Percentiles rank a stretch among this genome's conserved stretches.
phyloP scores from a whole-genome alignment of 1,140 invertebrate genomes.

The Drosophila pseudoobscura region DNA sequence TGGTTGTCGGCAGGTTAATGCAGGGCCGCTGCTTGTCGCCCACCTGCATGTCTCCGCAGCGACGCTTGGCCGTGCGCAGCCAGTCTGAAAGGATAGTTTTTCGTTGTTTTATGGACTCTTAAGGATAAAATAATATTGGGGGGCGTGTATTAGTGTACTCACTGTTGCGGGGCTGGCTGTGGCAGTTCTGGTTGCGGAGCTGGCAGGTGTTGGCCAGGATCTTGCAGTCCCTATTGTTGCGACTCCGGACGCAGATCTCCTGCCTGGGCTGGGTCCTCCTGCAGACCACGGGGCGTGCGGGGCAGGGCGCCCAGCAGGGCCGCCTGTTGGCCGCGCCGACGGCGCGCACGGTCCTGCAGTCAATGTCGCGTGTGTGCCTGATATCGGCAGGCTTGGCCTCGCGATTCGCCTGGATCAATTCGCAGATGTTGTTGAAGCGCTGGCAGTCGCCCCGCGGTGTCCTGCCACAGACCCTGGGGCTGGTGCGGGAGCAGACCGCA shows the following conservation, averaged over 20 bases:
- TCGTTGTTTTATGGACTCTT: too few species aligned
- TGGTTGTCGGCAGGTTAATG: not conserved
- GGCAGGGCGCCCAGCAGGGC: constrained; percentile 46
- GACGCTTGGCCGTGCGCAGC: constrained; percentile 46
- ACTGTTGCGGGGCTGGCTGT: constrained; percentile 54
- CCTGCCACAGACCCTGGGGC: constrained; percentile 55
- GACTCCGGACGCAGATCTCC: constrained; percentile 54
- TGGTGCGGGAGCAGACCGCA: constrained; percentile 34
- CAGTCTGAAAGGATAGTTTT: constrained; percentile 42
- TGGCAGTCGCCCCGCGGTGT: constrained; percentile 44
- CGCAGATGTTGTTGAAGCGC: constrained; percentile 58
- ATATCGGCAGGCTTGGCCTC: constrained; percentile 5
- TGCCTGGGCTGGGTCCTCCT: constrained; percentile 7
- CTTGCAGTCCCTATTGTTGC: constrained; percentile 46
- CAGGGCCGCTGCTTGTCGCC: constrained; percentile 58
- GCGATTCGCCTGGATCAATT: constrained; percentile 30
- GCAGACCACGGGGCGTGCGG: constrained; percentile 33
- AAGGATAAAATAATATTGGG: too few species aligned
- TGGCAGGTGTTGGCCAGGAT: constrained; percentile 59
- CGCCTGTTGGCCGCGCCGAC: constrained; percentile 22
- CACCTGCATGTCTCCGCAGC: constrained; percentile 44
- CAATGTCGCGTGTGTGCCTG: constrained; percentile 41
- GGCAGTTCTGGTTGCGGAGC: constrained; percentile 59
- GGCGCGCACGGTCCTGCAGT: constrained; percentile 41
- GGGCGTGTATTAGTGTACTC: constrained; percentile 31